Base-by-base conservation (phyloP, 2,113 vertebrate genomes). In the Phrynosoma platyrhinos region DNA sequence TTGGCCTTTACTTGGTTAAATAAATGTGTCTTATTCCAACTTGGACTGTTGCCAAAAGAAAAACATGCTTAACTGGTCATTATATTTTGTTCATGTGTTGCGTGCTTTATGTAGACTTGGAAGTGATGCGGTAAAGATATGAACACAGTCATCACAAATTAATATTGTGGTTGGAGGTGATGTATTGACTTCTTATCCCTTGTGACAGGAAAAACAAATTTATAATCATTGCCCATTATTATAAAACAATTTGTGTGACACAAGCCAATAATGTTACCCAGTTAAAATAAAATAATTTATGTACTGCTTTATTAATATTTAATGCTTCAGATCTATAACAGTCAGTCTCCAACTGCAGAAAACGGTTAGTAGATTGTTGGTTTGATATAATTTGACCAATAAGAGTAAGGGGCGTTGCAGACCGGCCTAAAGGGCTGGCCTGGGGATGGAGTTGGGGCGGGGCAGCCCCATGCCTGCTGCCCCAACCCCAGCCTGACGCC, bases 281-380 rank as follows among this genome's bases (percentile, higher is more conserved):
- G 23, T 66, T 40, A 66, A 64, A 42, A 42, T 82, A 82, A 82
- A 62, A 62, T 62, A 4, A 62, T 12, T 66, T 5, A 21, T 32
- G 32, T 40, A 32, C 12, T 82, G n/a, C 40, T 66, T 82, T 82
- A 66, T 82, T 66, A 82, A 82, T 82, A 32, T 66, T 66, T 82
- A 66, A 36, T 76, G 21, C 36, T 42, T 23, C 74, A 42, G 21
- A 42, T 76, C 18, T 42, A 2, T 83, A 62, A 68, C 42, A 68
- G 80, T 36, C 62, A 82, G 62, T 68, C 32, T 68, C 36, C 6
- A 16, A 82, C 62, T 16, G 64, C 32, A 42, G 25, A 68, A 68
- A 68, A 42, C 23, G 66, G 18, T 82, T 25, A 27, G 21, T 47
- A 66, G 40, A 66, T 68, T 82, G 66, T 47, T 82, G 62, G 9